These are phyloP conservation scores for Leptogaster cylindrica DNA, from an alignment of 2,888 invertebrate species.

Conservation along the genomic window DNA sequence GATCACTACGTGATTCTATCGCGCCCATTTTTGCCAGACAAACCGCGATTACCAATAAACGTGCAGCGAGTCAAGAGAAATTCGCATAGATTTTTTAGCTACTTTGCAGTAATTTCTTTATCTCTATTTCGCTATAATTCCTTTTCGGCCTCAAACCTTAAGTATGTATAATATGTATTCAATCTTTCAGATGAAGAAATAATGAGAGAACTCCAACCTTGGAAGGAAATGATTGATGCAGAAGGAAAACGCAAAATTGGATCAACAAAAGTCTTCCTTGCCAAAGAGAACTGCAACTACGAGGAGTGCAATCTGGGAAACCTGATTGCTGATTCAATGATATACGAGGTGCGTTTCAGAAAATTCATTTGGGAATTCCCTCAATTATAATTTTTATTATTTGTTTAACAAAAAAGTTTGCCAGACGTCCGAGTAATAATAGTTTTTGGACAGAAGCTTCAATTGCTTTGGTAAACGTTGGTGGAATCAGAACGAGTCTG, in stretches of 20 bases:
- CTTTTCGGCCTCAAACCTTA: not conserved
- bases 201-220: conserved; percentile 67
- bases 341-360: conserved; percentile 66
- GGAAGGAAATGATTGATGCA: conserved; percentile 67
- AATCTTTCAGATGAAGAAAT: conserved; percentile 66
- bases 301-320: conserved; percentile 78
- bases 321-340: conserved; percentile 74
- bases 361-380: not conserved
- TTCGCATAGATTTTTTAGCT: too few species aligned
- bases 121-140: too few species aligned
- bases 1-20: too few species aligned
- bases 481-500: conserved; percentile 74
- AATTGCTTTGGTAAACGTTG: conserved; percentile 71
- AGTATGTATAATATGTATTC: not conserved
- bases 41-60: too few species aligned
- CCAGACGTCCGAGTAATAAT: too few species aligned
- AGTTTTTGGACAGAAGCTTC: conserved; percentile 77
- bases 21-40: too few species aligned
- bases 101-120: too few species aligned
- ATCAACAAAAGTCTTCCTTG: conserved; percentile 65
- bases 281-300: conserved; percentile 65
- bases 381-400: not conserved
- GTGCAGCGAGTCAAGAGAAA: too few species aligned
- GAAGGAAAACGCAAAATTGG: conserved; percentile 68
- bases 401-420: conserved; percentile 57